Base-by-base conservation (phyloP, 1,140 invertebrate species). In the Odontomachus brunneus region DNA sequence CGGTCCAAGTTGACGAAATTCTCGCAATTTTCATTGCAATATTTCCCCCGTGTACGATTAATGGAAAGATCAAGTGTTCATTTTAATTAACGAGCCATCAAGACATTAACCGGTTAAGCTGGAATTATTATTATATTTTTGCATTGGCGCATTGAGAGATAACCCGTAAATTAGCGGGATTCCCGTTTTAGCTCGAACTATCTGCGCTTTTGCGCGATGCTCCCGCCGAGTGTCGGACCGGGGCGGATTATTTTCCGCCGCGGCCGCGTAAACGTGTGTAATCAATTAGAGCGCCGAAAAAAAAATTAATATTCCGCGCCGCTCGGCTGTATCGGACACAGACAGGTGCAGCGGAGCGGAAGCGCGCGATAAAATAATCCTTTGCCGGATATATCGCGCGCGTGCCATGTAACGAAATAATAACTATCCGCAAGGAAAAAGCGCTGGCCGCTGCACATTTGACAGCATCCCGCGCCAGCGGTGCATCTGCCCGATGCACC, bases 341-440 rank as follows among this genome's bases (percentile, higher is more conserved):
- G 69, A 26, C 49, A 49, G 57, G 49, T 48, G 67, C 81, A 44
- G 49, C 71, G 85, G 76, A 65, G 89, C 84, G 86, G 78, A 91
- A 91, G 84, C 67, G 74, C 82, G 74, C 84, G 89, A 91, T 87
- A 85, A 91, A 91, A 87, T 86, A 86, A 88, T 89, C 84, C 86
- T 90, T 91, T 90, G 57, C 26, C 22, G 26, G 2, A 4, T 44
- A 11, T 44, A 44, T 65, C 51, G 72, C 82, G 62, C 85, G 44
- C 63, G 80, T 76, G 55, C 84, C 87, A 82, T 89, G 85, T 91
- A 91, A 89, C 71, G 88, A 89, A 89, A 88, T 90, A 91, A 89
- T 88, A 81, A 75, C 75, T 69, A 65, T 57, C 33, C 62, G 53
- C 29, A 24, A 59, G 26, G 67, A 38, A 71, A 73, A 73, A 74